These are phyloP conservation scores for Notospermus geniculatus DNA, from an alignment of 1,140 invertebrate genomes.

Conservation along the genomic window DNA sequence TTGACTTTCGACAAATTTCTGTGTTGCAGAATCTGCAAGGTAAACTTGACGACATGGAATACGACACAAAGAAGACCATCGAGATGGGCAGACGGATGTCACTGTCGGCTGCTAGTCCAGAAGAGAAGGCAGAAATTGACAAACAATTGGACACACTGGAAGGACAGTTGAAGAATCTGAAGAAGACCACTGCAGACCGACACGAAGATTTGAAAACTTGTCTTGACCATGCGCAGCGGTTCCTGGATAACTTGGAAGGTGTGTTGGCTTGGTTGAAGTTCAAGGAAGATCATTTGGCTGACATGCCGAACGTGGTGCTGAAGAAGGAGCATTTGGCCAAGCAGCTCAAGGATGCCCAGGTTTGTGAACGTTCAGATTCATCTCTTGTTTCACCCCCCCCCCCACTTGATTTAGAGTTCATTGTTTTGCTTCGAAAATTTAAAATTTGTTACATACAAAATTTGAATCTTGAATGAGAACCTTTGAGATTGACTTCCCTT, in stretches of 20 bases:
- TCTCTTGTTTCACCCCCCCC: no score
- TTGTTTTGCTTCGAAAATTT: no score
- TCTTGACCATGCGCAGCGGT: slow-evolving; percentile 84
- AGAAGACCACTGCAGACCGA: slow-evolving; percentile 30
- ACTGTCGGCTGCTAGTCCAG: slow-evolving; percentile 25
- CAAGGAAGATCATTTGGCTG: slow-evolving; percentile 80
- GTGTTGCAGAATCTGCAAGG: not conserved
- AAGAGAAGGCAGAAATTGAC: slow-evolving; percentile 88
- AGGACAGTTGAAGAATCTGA: slow-evolving; percentile 37
- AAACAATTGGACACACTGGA: slow-evolving; percentile 61
- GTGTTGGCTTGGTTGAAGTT: slow-evolving; percentile 86
- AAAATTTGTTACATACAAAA: no score
- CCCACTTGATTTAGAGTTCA: no score
- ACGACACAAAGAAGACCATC: not conserved
- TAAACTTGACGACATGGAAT: slow-evolving; percentile 1
- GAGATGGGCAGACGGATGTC: not conserved
- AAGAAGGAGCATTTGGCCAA: slow-evolving; percentile 83
- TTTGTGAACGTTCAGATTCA: slow-evolving; percentile 38
- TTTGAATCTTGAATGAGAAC: not conserved
- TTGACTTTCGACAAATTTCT: not conserved
- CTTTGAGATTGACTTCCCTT: not conserved
- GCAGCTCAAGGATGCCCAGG: slow-evolving; percentile 84
- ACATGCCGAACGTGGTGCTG: slow-evolving; percentile 73
- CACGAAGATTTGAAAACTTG: slow-evolving; percentile 35
- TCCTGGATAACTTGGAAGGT: slow-evolving; percentile 76